Conservation (phyloP, 2,888 invertebrate species). For the Portevinia maculata region DNA sequence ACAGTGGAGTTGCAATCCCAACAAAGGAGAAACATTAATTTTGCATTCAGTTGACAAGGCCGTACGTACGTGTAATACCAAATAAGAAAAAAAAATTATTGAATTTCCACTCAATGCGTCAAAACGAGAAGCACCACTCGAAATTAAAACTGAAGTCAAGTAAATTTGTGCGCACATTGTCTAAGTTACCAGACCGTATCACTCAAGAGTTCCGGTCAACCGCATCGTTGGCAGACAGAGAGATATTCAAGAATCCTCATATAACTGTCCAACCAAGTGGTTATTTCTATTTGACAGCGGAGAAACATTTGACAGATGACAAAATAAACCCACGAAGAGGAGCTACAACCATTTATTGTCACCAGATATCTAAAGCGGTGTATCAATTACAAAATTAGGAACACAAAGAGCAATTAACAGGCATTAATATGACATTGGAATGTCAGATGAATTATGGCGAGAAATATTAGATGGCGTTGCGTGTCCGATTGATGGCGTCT, state of each 20-base stretch:
- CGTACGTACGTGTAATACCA: not conserved
- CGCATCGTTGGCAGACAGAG: conserved; percentile 30
- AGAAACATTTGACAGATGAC: not conserved
- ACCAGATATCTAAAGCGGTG: conserved; percentile 8
- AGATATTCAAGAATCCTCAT: not conserved
- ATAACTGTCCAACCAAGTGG: conserved; percentile 10
- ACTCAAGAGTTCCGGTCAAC: conserved; percentile 50
- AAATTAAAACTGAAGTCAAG: not conserved
- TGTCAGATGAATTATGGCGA: conserved; percentile 65
- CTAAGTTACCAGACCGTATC: conserved; percentile 45
- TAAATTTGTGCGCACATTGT: conserved; percentile 25
- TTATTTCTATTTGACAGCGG: conserved; percentile 48
- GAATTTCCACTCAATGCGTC: conserved; percentile 4
- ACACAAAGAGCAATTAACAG: conserved; percentile 36
- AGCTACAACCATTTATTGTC: conserved; percentile 11
- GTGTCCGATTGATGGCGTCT: conserved; percentile 36
- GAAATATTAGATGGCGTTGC: conserved; percentile 53
- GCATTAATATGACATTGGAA: conserved; percentile 67
- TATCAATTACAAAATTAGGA: conserved; percentile 43
- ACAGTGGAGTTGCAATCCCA: conserved; percentile 15
- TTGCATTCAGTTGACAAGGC: conserved; percentile 55
- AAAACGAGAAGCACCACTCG: not conserved
- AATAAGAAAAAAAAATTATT: conserved; percentile 2
- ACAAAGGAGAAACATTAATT: conserved; percentile 36
- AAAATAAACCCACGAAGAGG: conserved; percentile 4